Conservation (phyloP, 92 coral and sea anemone genomes). For the Scolanthus callimorphus region DNA sequence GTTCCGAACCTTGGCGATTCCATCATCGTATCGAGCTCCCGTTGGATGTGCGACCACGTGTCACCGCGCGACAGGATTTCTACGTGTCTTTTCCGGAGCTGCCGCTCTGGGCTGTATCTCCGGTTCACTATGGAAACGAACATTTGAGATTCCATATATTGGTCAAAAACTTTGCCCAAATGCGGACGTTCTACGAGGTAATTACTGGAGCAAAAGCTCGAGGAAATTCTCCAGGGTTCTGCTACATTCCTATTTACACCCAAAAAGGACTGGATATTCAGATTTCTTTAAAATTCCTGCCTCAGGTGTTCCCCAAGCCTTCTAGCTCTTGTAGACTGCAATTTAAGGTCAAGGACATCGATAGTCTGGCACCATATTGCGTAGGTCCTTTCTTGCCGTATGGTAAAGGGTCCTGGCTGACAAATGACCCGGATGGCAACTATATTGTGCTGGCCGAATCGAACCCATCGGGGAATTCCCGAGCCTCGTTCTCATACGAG, state of each 20-base stretch:
- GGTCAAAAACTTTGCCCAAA: slow-evolving; percentile 59
- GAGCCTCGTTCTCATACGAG: background rate
- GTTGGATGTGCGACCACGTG: slow-evolving; percentile 50
- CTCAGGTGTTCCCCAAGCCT: slow-evolving; percentile 62
- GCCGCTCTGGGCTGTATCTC: slow-evolving; percentile 83
- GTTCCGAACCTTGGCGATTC: slow-evolving; percentile 70
- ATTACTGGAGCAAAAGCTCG: slow-evolving; percentile 55
- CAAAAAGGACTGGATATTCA: slow-evolving; percentile 85
- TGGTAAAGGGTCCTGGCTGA: slow-evolving; percentile 56
- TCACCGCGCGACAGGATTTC: slow-evolving; percentile 84
- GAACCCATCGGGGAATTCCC: slow-evolving; percentile 10
- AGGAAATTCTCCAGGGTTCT: slow-evolving; percentile 70
- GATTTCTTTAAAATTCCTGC: slow-evolving; percentile 69
- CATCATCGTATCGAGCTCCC: slow-evolving; percentile 86
- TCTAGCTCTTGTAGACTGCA: slow-evolving; percentile 51
- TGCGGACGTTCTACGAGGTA: slow-evolving; percentile 77
- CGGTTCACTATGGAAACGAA: slow-evolving; percentile 97
- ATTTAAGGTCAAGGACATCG: slow-evolving; percentile 60
- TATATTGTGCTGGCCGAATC: slow-evolving; percentile 66
- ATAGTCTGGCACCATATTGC: slow-evolving; percentile 51
- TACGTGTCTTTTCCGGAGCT: slow-evolving; percentile 64
- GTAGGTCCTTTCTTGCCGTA: slow-evolving; percentile 46
- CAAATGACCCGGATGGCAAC: slow-evolving; percentile 93
- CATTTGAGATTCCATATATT: slow-evolving; percentile 83
- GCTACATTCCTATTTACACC: slow-evolving; percentile 66